Conservation (phyloP, 2,113 vertebrate species). For the Uria lomvia region DNA sequence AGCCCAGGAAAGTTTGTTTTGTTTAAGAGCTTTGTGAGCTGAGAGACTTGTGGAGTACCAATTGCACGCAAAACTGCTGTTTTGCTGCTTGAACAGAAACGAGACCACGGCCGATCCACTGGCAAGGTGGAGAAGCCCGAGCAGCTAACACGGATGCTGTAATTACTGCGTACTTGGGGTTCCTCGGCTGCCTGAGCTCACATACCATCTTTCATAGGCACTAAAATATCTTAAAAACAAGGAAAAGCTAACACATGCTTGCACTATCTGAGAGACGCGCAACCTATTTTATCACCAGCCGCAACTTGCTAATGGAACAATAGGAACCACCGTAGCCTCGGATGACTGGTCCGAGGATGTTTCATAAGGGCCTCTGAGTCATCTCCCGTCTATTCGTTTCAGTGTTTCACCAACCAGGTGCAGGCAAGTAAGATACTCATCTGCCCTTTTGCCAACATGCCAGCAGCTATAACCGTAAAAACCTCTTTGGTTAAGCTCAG, state of each 20-base stretch:
- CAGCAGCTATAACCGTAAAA: background rate
- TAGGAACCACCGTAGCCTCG: background rate
- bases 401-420: conserved; percentile 22
- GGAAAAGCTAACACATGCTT: background rate
- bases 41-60: background rate
- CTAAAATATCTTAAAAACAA: background rate
- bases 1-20: background rate
- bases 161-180: background rate
- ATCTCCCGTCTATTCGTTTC: background rate
- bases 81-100: background rate
- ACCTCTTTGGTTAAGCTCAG: background rate
- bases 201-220: background rate
- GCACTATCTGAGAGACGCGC: background rate
- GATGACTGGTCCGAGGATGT: background rate
- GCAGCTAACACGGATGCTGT: background rate
- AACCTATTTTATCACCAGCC: conserved; percentile 2
- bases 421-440: background rate
- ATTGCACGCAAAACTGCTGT: background rate
- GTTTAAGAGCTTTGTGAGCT: background rate
- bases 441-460: background rate
- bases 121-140: background rate
- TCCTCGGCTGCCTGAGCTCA: background rate
- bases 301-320: conserved; percentile 20
- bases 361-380: conserved; percentile 37
- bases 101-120: background rate